These are phyloP conservation scores for Danaus chrysippus DNA, from an alignment of 2,888 invertebrate genomes.

Conservation along the genomic window DNA sequence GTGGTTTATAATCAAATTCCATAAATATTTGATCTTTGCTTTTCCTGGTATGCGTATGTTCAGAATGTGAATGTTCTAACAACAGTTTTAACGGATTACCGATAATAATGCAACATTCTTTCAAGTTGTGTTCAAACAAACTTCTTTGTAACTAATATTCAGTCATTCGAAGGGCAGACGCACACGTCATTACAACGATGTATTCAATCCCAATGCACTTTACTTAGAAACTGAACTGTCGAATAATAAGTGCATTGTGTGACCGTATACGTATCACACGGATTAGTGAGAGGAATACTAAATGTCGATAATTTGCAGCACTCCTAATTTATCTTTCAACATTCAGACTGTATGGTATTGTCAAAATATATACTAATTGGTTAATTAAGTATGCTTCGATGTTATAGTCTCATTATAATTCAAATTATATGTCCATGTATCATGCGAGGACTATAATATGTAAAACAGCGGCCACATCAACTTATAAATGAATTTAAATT, in stretches of 20 bases:
- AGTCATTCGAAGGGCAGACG: conserved; percentile 68
- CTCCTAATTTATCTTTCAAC: conserved; percentile 24
- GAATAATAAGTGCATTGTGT: conserved; percentile 78
- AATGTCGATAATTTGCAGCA: conserved; percentile 65
- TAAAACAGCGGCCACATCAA: conserved; percentile 20
- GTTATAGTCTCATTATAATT: not conserved
- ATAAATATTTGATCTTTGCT: conserved; percentile 1
- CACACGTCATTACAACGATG: conserved; percentile 59
- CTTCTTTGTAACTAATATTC: conserved; percentile 40
- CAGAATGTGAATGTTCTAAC: not conserved
- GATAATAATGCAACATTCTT: conserved; percentile 29
- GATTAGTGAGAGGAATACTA: conserved; percentile 76
- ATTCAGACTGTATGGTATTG: conserved; percentile 6
- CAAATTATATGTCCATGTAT: conserved; percentile 13
- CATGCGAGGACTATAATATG: conserved; percentile 23
- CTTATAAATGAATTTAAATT: conserved; percentile 24
- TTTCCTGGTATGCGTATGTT: conserved; percentile 3
- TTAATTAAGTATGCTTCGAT: not conserved
- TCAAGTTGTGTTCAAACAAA: conserved; percentile 31
- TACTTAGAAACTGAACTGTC: conserved; percentile 75
- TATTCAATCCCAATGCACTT: conserved; percentile 70
- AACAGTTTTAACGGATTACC: conserved; percentile 27
- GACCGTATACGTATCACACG: conserved; percentile 66
- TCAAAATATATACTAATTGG: not conserved
- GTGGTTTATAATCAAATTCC: conserved; percentile 13